These are phyloP conservation scores for Cantharis rustica DNA, from an alignment of 2,888 invertebrate genomes.

Conservation along the genomic window DNA sequence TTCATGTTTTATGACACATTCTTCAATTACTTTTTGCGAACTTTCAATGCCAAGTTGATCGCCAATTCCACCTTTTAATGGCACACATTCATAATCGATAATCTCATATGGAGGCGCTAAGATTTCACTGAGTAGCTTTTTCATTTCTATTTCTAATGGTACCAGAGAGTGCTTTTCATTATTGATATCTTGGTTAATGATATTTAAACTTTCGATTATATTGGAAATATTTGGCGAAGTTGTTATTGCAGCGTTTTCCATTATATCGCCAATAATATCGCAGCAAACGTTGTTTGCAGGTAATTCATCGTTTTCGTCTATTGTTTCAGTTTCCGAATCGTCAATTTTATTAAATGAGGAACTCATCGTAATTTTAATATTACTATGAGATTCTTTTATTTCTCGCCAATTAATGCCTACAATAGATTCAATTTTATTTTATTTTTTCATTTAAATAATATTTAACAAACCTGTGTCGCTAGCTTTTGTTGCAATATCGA, in stretches of 20 bases:
- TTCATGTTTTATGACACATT: conserved; percentile 50
- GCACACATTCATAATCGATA: conserved; percentile 51
- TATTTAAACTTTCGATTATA: conserved; percentile 35
- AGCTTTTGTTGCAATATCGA: conserved; percentile 42
- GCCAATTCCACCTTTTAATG: conserved; percentile 53
- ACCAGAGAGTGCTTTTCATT: conserved; percentile 19
- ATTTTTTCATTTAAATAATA: background rate
- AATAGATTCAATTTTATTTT: background rate
- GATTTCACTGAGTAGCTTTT: conserved; percentile 42
- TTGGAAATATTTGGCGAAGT: conserved; percentile 9
- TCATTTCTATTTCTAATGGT: conserved; percentile 35
- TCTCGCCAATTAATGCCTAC: conserved; percentile 11
- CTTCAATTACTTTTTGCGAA: conserved; percentile 46
- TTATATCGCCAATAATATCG: conserved; percentile 8
- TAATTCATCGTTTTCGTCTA: background rate
- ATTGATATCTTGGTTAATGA: conserved; percentile 22
- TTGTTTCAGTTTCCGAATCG: background rate
- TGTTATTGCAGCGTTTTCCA: background rate
- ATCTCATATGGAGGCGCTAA: conserved; percentile 52
- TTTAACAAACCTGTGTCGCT: conserved; percentile 11
- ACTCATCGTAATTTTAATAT: background rate
- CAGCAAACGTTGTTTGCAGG: background rate
- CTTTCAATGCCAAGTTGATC: conserved; percentile 53
- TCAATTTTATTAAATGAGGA: background rate
- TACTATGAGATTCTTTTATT: conserved; percentile 9